Conservation (phyloP, 2,888 invertebrate species). For the Ophioninae sp. region DNA sequence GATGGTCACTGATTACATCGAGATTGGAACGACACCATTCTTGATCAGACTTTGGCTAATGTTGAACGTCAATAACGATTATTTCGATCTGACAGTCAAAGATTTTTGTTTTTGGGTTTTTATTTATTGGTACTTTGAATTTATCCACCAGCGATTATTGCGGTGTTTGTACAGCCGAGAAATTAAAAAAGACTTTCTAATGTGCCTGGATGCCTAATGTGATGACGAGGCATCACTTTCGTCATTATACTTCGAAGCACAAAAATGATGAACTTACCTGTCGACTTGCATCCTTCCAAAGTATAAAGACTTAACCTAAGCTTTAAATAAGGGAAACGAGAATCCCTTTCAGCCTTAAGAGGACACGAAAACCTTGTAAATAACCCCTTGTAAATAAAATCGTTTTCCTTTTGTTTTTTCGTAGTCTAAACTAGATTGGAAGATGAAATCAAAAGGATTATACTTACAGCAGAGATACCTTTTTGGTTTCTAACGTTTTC, state of each 20-base stretch:
- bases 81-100: neutral
- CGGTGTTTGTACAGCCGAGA: conserved; percentile 4
- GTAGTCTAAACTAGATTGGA: conserved; percentile 23
- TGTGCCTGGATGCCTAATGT: neutral
- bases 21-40: conserved; percentile 6
- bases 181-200: conserved; percentile 18
- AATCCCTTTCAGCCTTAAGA: conserved; percentile 53
- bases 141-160: neutral
- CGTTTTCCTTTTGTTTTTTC: conserved; percentile 20
- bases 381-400: conserved; percentile 70
- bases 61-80: conserved; percentile 27
- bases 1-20: neutral
- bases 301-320: conserved; percentile 66
- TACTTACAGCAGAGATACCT: conserved; percentile 32
- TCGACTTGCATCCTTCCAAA: conserved; percentile 67
- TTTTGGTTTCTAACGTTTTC: conserved; percentile 44
- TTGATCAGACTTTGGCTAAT: conserved; percentile 34
- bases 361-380: conserved; percentile 63
- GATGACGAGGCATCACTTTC: conserved; percentile 34
- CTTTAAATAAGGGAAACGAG: conserved; percentile 65
- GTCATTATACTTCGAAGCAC: conserved; percentile 9
- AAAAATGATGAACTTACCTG: conserved; percentile 28
- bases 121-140: conserved; percentile 55
- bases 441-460: conserved; percentile 37
- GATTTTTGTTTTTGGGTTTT: conserved; percentile 9